Conservation (phyloP, 2,797 vertebrate genomes). For the Cichlasoma orientale region DNA sequence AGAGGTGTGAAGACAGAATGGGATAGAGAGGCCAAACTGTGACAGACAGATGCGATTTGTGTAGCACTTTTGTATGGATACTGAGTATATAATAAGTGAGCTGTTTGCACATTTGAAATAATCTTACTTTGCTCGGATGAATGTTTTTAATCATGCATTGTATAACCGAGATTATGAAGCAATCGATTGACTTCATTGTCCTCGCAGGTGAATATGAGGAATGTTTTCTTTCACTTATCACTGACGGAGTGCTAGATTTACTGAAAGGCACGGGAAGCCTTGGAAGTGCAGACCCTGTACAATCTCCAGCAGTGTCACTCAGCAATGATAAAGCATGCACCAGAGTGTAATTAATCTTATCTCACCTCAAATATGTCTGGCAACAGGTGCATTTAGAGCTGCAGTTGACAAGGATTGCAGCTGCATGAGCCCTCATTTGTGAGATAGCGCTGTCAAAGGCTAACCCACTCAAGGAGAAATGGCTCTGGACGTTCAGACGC, state of each 20-base stretch:
- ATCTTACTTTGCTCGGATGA: not conserved
- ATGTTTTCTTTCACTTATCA: slow-evolving; percentile 30
- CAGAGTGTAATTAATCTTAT: slow-evolving; percentile 63
- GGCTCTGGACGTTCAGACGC: slow-evolving; percentile 20
- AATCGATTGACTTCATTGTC: not conserved
- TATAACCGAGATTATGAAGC: not conserved
- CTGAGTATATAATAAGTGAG: not conserved
- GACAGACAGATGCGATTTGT: not conserved
- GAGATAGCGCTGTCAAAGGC: slow-evolving; percentile 62
- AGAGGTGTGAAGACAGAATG: not conserved
- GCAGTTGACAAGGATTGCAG: slow-evolving; percentile 27
- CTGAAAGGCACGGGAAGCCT: slow-evolving; percentile 30
- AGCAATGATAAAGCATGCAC: slow-evolving; percentile 55
- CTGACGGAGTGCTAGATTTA: slow-evolving; percentile 3
- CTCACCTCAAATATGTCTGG: slow-evolving; percentile 61
- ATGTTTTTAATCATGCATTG: not conserved
- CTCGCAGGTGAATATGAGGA: not conserved
- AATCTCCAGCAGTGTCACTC: slow-evolving; percentile 50
- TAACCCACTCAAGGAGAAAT: slow-evolving; percentile 31
- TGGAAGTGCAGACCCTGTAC: slow-evolving; percentile 31
- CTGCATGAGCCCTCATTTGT: slow-evolving; percentile 48
- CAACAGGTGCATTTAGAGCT: slow-evolving; percentile 58
- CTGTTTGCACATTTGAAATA: not conserved
- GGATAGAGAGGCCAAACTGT: not conserved
- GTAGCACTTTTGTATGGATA: not conserved